These are phyloP conservation scores for Dufourea novaeangliae DNA, from an alignment of 1,140 invertebrate species.

Conservation along the genomic window DNA sequence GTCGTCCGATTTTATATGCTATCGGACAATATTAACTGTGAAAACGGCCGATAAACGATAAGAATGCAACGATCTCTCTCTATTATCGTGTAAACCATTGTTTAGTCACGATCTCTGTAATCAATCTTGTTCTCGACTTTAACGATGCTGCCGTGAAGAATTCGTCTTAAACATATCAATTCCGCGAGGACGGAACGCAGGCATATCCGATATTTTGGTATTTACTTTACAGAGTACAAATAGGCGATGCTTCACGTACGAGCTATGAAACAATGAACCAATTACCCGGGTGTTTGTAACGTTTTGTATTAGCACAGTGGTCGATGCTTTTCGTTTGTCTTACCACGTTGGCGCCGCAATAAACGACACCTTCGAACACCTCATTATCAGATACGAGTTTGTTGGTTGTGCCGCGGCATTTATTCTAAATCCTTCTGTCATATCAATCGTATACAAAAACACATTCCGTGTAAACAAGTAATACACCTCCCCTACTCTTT, in stretches of 20 bases:
- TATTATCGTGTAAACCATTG: neutral
- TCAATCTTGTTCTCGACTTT: neutral
- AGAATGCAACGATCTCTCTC: neutral
- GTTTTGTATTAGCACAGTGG: conserved; percentile 24
- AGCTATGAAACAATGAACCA: no score
- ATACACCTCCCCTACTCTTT: conserved; percentile 24
- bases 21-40: conserved; percentile 1
- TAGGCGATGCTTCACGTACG: no score
- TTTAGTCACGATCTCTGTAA: neutral
- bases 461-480: conserved; percentile 39
- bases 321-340: conserved; percentile 46
- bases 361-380: neutral
- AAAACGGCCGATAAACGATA: conserved; percentile 6
- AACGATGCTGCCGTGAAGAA: neutral
- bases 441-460: conserved; percentile 46
- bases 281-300: neutral
- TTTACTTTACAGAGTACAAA: no score
- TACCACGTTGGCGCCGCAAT: conserved; percentile 35
- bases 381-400: conserved; percentile 58
- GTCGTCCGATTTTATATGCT: neutral
- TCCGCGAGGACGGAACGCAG: neutral
- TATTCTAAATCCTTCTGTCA: conserved; percentile 48
- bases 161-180: neutral
- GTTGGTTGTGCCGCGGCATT: conserved; percentile 19
- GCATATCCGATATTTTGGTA: no score